phyloP scores from a whole-genome alignment of 2,888 invertebrate species.

The Rhamnusium bicolor region DNA sequence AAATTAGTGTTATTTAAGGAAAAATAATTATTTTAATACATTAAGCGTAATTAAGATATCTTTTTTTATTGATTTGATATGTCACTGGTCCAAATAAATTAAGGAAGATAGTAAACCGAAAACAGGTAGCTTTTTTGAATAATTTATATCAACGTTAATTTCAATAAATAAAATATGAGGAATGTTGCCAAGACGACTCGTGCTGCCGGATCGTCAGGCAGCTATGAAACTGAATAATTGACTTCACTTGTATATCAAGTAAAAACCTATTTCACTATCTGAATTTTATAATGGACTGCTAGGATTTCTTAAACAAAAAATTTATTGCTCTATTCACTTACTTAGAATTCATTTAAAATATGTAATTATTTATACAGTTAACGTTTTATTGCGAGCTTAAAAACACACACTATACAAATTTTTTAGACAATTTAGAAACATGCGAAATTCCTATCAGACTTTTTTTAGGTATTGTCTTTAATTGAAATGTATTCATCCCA shows the following conservation, averaged over 20 bases:
- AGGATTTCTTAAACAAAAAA: background rate
- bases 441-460: background rate
- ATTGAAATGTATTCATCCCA: background rate
- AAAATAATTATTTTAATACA: background rate
- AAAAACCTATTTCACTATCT: conserved; percentile 4
- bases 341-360: conserved; percentile 3
- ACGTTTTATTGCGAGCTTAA: background rate
- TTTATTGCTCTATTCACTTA: conserved; percentile 8
- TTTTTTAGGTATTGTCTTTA: conserved; percentile 3
- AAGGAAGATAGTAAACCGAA: conserved; percentile 15
- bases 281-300: conserved; percentile 7
- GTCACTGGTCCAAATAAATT: conserved; percentile 15
- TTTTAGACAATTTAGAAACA: background rate
- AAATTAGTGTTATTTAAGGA: background rate
- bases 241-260: background rate
- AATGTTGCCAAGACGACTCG: conserved; percentile 1
- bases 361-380: conserved; percentile 18
- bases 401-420: background rate
- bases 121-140: conserved; percentile 27
- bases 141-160: conserved; percentile 11
- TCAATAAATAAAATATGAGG: conserved; percentile 30
- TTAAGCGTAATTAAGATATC: background rate
- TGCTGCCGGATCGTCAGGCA: background rate
- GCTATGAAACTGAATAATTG: conserved; percentile 16
- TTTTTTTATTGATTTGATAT: conserved; percentile 17